phyloP scores from a whole-genome alignment of 1,140 invertebrate genomes.

The Radopholus similis region DNA sequence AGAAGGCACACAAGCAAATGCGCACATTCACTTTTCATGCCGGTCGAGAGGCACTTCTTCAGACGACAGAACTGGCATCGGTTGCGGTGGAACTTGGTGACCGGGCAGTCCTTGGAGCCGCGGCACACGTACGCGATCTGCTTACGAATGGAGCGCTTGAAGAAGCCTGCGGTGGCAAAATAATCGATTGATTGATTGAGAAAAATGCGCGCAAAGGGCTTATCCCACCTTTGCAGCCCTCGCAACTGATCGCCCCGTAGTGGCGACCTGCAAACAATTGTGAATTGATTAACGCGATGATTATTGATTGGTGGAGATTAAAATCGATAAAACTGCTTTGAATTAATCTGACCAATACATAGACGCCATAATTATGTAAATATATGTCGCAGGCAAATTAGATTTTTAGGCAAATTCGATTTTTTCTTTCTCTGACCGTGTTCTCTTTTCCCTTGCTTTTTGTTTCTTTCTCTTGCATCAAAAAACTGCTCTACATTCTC shows the following conservation, averaged over 20 bases:
- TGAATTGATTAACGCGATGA: too few relatives aligned
- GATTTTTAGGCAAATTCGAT: too few relatives aligned
- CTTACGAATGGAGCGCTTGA: constrained; percentile 53
- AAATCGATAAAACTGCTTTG: too few relatives aligned
- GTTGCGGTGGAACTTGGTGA: constrained; percentile 89
- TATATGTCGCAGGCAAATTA: too few relatives aligned
- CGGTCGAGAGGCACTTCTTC: constrained; percentile 90
- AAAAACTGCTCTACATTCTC: too few relatives aligned
- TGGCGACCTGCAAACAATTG: constrained; percentile 14
- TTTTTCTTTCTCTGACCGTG: too few relatives aligned
- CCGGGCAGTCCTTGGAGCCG: constrained; percentile 87
- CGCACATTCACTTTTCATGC: constrained; percentile 96
- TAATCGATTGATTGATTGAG: background rate
- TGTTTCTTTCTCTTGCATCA: too few relatives aligned
- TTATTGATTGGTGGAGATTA: too few relatives aligned
- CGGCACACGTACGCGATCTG: constrained; percentile 85
- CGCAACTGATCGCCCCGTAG: constrained; percentile 65
- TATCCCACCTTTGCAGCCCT: constrained; percentile 73
- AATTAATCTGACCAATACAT: too few relatives aligned
- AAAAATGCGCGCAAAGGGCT: background rate
- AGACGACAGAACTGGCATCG: constrained; percentile 94
- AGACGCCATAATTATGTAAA: too few relatives aligned
- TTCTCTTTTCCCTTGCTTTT: too few relatives aligned
- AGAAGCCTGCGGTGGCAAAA: constrained; percentile 40
- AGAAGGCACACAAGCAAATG: too few relatives aligned